Evolutionary conservation across 2,888 invertebrate genomes (phyloP).

Genomic region (Hartigia nigra): DNA sequence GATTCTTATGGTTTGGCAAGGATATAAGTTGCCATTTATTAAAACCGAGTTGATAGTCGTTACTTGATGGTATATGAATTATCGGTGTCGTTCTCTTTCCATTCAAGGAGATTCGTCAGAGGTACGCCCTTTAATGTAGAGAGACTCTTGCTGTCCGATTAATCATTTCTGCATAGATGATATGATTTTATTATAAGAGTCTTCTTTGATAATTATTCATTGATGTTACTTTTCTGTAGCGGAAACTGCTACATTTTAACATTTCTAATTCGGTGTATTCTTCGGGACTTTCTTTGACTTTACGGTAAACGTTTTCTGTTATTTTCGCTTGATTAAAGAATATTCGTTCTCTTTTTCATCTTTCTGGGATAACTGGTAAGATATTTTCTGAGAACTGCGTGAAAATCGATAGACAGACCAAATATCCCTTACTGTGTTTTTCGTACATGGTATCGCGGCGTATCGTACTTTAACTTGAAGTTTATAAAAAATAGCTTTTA

Average conservation of each 20-base stretch:
- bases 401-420: conserved; percentile 46
- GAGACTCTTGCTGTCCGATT: not conserved
- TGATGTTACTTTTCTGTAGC: not conserved
- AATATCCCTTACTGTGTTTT: not conserved
- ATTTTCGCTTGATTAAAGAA: not conserved
- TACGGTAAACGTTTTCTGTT: not conserved
- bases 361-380: not conserved
- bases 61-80: not conserved
- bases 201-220: not conserved
- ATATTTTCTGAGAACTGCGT: not conserved
- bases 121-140: not conserved
- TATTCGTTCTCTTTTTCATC: not conserved
- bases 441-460: not conserved
- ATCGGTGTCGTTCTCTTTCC: not conserved
- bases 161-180: not conserved
- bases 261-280: not conserved
- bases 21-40: not conserved
- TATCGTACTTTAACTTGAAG: not conserved
- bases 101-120: not conserved
- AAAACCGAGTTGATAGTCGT: not conserved
- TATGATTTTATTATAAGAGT: not conserved
- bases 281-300: not conserved
- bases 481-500: not conserved
- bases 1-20: not conserved
- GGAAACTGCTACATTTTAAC: not conserved